Conservation (phyloP, 2,888 invertebrate species). For the Gari tellinella region DNA sequence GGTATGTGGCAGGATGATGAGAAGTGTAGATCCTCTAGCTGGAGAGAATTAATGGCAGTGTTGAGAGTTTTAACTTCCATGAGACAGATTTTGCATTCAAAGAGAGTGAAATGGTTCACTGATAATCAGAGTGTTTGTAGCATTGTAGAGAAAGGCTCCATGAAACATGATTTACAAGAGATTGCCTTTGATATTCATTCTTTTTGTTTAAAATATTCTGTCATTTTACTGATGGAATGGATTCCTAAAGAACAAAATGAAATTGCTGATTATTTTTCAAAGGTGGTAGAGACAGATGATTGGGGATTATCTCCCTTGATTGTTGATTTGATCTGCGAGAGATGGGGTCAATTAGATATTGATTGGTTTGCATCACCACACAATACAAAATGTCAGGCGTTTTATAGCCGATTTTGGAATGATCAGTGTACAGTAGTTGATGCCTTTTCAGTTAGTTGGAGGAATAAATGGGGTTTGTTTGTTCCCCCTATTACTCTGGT, state of each 20-base stretch:
- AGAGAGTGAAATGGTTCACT: conserved; percentile 18
- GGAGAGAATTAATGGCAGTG: conserved; percentile 22
- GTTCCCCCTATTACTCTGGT: conserved; percentile 37
- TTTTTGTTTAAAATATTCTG: conserved; percentile 10
- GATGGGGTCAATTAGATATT: conserved; percentile 40
- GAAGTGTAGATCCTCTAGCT: conserved; percentile 20
- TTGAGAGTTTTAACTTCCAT: conserved; percentile 15
- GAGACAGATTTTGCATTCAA: neutral
- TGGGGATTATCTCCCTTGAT: conserved; percentile 24
- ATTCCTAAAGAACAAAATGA: conserved; percentile 32
- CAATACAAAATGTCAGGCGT: conserved; percentile 39
- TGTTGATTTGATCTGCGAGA: conserved; percentile 5
- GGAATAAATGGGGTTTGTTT: conserved; percentile 23
- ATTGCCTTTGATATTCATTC: conserved; percentile 14
- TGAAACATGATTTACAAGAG: conserved; percentile 36
- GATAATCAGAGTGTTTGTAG: conserved; percentile 21
- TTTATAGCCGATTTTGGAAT: conserved; percentile 52
- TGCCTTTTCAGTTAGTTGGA: conserved; percentile 37
- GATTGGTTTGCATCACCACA: conserved; percentile 50
- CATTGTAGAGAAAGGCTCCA: conserved; percentile 22
- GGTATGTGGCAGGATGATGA: conserved; percentile 12
- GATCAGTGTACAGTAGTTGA: conserved; percentile 23
- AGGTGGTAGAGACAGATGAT: conserved; percentile 35
- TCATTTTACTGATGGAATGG: conserved; percentile 27
- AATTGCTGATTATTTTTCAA: conserved; percentile 31